Percentiles rank a stretch among this genome's conserved stretches.
Evolutionary conservation across 1,140 invertebrate genomes (phyloP).

Genomic region (Camponotus vicinus): DNA sequence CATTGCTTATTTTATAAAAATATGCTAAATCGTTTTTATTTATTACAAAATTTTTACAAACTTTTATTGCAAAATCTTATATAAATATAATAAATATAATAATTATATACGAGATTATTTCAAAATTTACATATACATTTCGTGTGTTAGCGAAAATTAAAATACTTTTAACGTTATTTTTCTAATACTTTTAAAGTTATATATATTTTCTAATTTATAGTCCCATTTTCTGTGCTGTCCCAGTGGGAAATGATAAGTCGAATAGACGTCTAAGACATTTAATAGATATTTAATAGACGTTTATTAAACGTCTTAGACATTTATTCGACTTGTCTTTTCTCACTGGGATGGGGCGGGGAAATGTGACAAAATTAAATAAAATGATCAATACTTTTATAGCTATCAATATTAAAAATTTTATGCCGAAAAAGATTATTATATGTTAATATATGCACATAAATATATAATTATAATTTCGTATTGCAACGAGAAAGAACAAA

Average conservation of each 20-base stretch:
- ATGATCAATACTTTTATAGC: not conserved
- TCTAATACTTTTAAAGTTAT: not conserved
- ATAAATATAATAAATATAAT: slow-evolving; percentile 1
- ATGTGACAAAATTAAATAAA: not conserved
- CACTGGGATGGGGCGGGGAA: not conserved
- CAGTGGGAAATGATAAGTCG: too few relatives aligned
- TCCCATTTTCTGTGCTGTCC: not conserved
- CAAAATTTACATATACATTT: not conserved
- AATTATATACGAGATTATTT: not conserved
- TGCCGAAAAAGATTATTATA: not conserved
- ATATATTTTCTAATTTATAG: not conserved
- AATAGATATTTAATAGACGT: too few relatives aligned
- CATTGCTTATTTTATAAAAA: not conserved
- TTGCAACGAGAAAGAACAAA: not conserved
- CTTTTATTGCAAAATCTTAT: not conserved
- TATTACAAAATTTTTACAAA: too few relatives aligned
- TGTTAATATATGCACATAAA: too few relatives aligned
- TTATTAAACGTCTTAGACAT: too few relatives aligned
- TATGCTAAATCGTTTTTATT: not conserved
- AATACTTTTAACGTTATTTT: not conserved
- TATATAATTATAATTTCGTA: not conserved
- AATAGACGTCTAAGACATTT: too few relatives aligned
- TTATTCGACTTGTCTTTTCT: too few relatives aligned
- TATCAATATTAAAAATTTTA: not conserved
- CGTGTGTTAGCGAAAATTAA: not conserved